phyloP scores from a whole-genome alignment of 2,113 vertebrate genomes.

The Myrmecobius fasciatus region DNA sequence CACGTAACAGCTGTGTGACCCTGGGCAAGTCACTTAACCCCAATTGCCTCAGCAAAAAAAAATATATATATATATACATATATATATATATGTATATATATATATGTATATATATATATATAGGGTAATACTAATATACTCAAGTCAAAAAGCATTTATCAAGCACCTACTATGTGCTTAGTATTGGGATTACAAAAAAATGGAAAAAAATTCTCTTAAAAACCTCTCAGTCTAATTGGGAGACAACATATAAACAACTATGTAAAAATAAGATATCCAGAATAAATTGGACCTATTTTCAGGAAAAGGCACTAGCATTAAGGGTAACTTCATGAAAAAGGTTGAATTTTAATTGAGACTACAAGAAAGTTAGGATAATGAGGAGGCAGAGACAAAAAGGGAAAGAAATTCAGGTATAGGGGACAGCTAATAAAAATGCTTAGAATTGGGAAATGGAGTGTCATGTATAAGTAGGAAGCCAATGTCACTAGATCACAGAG shows the following conservation, averaged over 20 bases:
- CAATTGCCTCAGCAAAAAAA: too few relatives aligned
- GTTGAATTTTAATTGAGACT: not conserved
- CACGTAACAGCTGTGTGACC: too few relatives aligned
- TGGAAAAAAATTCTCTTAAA: not conserved
- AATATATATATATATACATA: too few relatives aligned
- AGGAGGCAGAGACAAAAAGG: not conserved
- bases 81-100: too few relatives aligned
- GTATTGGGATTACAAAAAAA: not conserved
- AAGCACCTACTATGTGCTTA: not conserved
- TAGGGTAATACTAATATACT: not conserved
- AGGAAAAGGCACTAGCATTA: not conserved
- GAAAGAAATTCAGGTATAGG: not conserved
- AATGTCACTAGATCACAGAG: not conserved
- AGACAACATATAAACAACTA: not conserved
- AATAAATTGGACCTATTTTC: not conserved
- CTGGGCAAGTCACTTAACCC: too few relatives aligned
- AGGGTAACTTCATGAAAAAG: not conserved
- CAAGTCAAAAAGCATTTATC: not conserved
- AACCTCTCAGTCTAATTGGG: not conserved
- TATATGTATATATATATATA: too few relatives aligned
- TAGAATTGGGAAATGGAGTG: not conserved
- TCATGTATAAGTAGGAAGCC: not conserved
- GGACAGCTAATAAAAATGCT: not conserved
- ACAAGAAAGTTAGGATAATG: not conserved
- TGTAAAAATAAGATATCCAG: not conserved